Conservation (phyloP, 2,113 vertebrate genomes). For the human region DNA sequence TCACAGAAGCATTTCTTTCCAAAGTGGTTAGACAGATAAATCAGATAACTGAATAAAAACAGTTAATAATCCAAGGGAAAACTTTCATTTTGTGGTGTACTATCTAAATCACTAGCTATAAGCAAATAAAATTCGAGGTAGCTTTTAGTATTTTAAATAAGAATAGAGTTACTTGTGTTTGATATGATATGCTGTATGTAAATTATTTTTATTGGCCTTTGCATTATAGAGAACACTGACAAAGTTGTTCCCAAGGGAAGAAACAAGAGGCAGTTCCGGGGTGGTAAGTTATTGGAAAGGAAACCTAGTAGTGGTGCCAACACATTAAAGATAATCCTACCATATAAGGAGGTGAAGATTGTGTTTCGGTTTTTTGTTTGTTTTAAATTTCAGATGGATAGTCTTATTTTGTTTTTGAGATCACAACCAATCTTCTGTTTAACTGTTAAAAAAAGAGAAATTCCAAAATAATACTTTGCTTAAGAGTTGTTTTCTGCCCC, state of each 20-base stretch:
- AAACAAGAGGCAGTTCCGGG: background rate
- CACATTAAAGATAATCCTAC: background rate
- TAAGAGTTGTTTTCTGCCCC: background rate
- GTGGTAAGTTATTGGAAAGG: background rate
- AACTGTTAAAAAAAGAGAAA: background rate
- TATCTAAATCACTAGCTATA: background rate
- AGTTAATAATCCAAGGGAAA: slow-evolving; percentile 54
- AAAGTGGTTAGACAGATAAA: slow-evolving; percentile 28
- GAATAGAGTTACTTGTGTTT: background rate
- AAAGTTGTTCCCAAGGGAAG: background rate
- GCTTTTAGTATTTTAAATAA: slow-evolving; percentile 9
- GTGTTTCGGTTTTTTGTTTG: background rate
- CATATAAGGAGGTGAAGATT: background rate
- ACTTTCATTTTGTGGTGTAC: background rate
- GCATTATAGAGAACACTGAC: background rate
- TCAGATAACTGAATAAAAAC: slow-evolving; percentile 35
- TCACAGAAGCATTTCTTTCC: background rate
- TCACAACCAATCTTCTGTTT: background rate
- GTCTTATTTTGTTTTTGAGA: background rate
- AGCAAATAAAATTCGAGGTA: slow-evolving; percentile 3
- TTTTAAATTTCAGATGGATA: background rate
- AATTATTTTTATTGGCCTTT: background rate
- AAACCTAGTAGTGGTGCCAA: background rate
- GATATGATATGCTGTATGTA: background rate
- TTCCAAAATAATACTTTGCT: background rate